Base-by-base conservation (phyloP, 2,888 invertebrate genomes). In the Peribatodes rhomboidaria region DNA sequence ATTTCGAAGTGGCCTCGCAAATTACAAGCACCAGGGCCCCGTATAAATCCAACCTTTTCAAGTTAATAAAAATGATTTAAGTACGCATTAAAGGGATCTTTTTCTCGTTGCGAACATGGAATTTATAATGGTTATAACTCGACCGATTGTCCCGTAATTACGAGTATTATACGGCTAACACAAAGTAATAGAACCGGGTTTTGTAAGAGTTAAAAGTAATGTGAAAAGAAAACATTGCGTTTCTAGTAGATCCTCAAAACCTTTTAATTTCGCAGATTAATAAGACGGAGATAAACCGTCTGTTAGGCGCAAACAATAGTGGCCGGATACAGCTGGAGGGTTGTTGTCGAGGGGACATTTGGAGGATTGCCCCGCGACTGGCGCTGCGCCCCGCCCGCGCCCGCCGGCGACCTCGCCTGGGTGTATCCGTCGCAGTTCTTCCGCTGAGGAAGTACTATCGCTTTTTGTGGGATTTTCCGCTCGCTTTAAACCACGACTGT, bases 11-110 rank as follows among this genome's bases (percentile, higher is more conserved):
- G 77, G 76, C 72, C 76, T 79, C 81, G 77, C 84, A 87, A 88
- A 88, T 86, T 86, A 84, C 84, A 83, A 78, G 78, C 83, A 78
- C 76, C 85, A 82, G 84, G 80, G 81, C 81, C 79, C 75, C 80
- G 79, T 83, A 89, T 89, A 90, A 90, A 89, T 89, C 82, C 85
- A 85, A 90, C 89, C 89, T 90, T 89, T 91, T 86, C 86, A 86
- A 89, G 86, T 90, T 90, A 87, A 90, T 91, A 91, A 91, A 91
- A 90, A 91, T 91, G 89, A 91, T 91, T 90, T 90, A 91, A 88
- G 85, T 74, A 85, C 82, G 84, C 89, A 89, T 89, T 89, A 89
- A 88, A 88, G 85, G 85, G 84, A 88, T 89, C 83, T 88, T 85
- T 86, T 83, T 82, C 79, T 77, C 78, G 81, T 82, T 79, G 80